phyloP scores from a whole-genome alignment of 1,140 invertebrate genomes.

The Drosophila lini region DNA sequence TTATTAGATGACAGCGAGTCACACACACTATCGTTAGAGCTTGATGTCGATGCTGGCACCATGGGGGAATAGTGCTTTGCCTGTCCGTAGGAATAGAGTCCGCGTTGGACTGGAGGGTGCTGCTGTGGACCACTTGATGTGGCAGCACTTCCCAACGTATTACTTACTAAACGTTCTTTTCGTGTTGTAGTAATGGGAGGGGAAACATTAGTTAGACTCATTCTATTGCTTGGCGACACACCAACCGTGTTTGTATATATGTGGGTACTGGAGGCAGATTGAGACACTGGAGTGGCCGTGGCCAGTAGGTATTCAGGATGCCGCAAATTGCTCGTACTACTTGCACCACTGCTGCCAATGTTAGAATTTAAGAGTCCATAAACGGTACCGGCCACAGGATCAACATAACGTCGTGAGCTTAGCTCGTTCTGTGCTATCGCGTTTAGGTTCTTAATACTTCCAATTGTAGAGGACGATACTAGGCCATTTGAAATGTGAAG shows the following conservation, averaged over 20 bases:
- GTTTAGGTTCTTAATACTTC: conserved; percentile 78
- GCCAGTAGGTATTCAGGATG: conserved; percentile 74
- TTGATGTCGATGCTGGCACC: conserved; percentile 86
- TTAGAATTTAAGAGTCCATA: conserved; percentile 63
- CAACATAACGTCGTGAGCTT: conserved; percentile 38
- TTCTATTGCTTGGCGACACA: conserved; percentile 45
- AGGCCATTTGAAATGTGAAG: conserved; percentile 52
- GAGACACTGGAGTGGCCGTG: conserved; percentile 71
- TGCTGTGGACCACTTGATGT: conserved; percentile 59
- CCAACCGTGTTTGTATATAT: conserved; percentile 60
- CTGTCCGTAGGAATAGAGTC: conserved; percentile 68
- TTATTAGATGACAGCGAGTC: conserved; percentile 86
- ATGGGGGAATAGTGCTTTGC: conserved; percentile 74
- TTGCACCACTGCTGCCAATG: conserved; percentile 53
- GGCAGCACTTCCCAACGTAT: conserved; percentile 21
- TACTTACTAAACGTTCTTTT: conserved; percentile 63
- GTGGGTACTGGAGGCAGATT: conserved; percentile 61
- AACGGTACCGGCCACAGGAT: conserved; percentile 55
- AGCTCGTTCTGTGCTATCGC: conserved; percentile 75
- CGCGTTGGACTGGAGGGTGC: conserved; percentile 75
- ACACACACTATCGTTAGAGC: conserved; percentile 90
- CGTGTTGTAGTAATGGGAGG: conserved; percentile 71
- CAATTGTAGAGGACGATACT: conserved; percentile 59
- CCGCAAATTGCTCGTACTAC: conserved; percentile 63
- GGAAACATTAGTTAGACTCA: conserved; percentile 72